Percentiles rank a stretch among this genome's conserved stretches.
Evolutionary conservation across 2,888 invertebrate genomes (phyloP).

Genomic region (Cheilosia vernalis): DNA sequence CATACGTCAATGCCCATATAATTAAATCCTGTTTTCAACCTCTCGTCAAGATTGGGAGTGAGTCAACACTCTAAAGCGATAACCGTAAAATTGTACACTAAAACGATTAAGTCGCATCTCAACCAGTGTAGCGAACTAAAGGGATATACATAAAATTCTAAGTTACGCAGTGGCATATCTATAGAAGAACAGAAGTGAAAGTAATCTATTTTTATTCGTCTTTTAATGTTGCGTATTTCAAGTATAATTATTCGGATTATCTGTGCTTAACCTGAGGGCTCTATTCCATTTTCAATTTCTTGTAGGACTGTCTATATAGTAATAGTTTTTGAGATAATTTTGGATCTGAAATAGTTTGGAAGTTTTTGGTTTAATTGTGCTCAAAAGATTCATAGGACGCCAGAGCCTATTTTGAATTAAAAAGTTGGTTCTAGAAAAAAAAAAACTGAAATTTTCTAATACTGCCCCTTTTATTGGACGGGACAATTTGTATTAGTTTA

Average conservation of each 20-base stretch:
- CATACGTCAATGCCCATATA: conserved; percentile 11
- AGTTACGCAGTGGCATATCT: conserved; percentile 14
- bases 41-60: conserved; percentile 20
- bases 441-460: too few species aligned
- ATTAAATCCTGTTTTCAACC: conserved; percentile 48
- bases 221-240: conserved; percentile 41
- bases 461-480: too few species aligned
- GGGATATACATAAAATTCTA: conserved; percentile 2
- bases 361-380: too few species aligned
- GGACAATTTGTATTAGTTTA: too few species aligned
- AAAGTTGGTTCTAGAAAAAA: too few species aligned
- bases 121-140: conserved; percentile 8
- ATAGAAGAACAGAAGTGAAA: conserved; percentile 6
- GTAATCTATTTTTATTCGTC: conserved; percentile 39
- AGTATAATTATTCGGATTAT: not conserved
- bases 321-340: too few species aligned
- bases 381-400: too few species aligned
- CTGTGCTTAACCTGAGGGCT: too few species aligned
- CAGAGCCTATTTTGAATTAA: too few species aligned
- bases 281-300: not conserved
- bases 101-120: conserved; percentile 50
- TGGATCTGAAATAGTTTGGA: too few species aligned
- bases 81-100: conserved; percentile 53
- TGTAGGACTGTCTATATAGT: too few species aligned
- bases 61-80: conserved; percentile 46